Conservation (phyloP, 2,113 vertebrate genomes). For the Morphnarchus princeps region DNA sequence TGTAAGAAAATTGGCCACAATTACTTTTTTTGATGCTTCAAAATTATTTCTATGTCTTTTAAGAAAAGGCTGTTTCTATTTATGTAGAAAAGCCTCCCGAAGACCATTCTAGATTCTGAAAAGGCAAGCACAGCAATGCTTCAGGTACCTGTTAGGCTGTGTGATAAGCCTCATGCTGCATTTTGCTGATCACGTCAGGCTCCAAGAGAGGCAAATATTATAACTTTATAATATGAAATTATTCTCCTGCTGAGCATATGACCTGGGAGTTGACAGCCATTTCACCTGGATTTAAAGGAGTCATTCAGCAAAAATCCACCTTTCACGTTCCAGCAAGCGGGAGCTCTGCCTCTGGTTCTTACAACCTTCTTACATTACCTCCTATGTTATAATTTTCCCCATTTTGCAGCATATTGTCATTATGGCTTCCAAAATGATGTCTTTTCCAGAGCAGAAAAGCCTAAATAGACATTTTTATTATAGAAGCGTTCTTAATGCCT, state of each 20-base stretch:
- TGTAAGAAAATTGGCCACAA: background rate
- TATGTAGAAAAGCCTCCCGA: background rate
- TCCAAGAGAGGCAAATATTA: background rate
- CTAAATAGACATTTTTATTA: background rate
- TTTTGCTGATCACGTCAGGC: background rate
- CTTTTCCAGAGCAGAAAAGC: background rate
- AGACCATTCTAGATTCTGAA: background rate
- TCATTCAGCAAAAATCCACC: background rate
- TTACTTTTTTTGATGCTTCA: background rate
- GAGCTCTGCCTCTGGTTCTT: background rate
- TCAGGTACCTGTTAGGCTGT: background rate
- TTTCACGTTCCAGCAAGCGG: background rate
- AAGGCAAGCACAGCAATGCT: background rate
- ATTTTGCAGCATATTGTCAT: background rate
- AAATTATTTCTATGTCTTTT: background rate
- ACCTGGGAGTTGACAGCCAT: background rate
- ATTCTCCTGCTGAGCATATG: background rate
- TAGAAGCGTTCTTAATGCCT: background rate
- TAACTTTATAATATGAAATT: background rate
- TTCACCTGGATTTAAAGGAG: background rate
- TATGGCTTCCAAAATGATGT: background rate
- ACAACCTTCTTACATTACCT: background rate
- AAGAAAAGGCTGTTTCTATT: constrained; percentile 7
- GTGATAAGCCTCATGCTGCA: background rate
- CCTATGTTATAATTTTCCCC: background rate